Evolutionary conservation across 1,140 invertebrate species (phyloP).

Genomic region (Pseudomyrmex flavicornis): DNA sequence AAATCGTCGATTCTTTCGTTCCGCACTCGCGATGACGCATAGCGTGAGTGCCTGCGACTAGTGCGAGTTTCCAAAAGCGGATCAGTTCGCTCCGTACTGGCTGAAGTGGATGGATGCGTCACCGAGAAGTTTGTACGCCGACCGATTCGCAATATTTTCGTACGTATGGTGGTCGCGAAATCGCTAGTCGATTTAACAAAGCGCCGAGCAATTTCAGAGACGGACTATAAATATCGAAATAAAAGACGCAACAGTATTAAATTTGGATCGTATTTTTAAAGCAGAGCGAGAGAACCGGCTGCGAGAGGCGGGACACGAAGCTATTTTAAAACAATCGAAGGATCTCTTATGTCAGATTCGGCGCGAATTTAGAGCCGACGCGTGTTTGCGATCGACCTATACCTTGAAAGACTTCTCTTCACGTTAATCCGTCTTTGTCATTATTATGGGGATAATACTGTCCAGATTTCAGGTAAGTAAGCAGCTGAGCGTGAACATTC

Average conservation of each 20-base stretch:
- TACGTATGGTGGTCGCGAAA: no score
- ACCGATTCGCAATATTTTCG: no score
- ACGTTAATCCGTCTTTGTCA: background rate
- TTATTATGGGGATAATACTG: constrained; percentile 81
- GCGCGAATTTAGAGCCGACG: constrained; percentile 1
- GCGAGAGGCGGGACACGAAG: constrained; percentile 14
- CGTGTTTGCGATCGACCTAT: background rate
- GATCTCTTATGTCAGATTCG: constrained; percentile 54
- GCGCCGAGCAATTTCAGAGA: constrained; percentile 35
- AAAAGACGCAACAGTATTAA: constrained; percentile 58
- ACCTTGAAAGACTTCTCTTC: background rate
- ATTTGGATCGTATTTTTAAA: constrained; percentile 54
- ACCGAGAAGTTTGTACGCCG: no score
- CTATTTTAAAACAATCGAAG: constrained; percentile 68
- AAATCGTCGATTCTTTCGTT: no score
- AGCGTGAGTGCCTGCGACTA: no score
- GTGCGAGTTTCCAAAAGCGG: no score
- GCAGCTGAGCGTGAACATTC: constrained; percentile 6
- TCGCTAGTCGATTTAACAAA: background rate
- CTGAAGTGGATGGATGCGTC: no score
- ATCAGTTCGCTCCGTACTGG: no score
- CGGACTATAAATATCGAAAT: constrained; percentile 66
- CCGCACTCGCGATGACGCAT: no score
- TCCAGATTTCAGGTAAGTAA: constrained; percentile 83
- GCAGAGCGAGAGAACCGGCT: constrained; percentile 1